Conservation (phyloP, 2,888 invertebrate genomes). For the Aelia acuminata region DNA sequence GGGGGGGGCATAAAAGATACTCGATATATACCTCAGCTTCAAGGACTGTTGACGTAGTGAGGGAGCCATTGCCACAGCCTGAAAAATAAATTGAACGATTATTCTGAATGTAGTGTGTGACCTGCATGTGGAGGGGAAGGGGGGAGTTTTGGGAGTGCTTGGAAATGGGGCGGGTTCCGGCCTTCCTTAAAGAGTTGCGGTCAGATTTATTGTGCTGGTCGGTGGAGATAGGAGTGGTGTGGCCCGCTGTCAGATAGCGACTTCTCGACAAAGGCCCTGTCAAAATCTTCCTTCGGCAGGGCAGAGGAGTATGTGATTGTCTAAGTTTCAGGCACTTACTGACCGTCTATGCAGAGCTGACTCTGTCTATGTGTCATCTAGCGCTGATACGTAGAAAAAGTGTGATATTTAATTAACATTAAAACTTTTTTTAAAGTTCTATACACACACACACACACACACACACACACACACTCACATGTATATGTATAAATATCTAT, state of each 20-base stretch:
- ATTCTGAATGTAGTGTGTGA: background rate
- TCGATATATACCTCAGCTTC: constrained; percentile 36
- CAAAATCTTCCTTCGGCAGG: constrained; percentile 26
- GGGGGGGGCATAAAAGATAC: background rate
- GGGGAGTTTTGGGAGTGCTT: background rate
- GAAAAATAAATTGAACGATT: constrained; percentile 44
- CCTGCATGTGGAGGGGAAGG: background rate
- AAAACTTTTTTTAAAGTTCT: too few species aligned
- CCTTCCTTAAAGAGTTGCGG: background rate
- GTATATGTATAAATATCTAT: too few species aligned
- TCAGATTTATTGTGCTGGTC: constrained; percentile 17
- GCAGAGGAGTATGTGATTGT: background rate
- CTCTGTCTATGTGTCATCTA: background rate
- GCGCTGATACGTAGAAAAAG: too few species aligned
- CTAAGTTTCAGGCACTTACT: background rate
- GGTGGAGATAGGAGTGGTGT: background rate
- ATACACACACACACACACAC: too few species aligned
- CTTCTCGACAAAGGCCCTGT: background rate
- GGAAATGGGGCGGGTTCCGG: constrained; percentile 31
- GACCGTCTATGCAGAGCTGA: background rate
- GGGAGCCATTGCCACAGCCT: constrained; percentile 38
- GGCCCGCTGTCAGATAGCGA: background rate
- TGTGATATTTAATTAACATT: too few species aligned
- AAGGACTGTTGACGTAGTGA: constrained; percentile 42
- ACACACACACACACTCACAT: too few species aligned